Evolutionary conservation across 2,113 vertebrate genomes (phyloP).

Genomic region (Hirundichthys speculiger): DNA sequence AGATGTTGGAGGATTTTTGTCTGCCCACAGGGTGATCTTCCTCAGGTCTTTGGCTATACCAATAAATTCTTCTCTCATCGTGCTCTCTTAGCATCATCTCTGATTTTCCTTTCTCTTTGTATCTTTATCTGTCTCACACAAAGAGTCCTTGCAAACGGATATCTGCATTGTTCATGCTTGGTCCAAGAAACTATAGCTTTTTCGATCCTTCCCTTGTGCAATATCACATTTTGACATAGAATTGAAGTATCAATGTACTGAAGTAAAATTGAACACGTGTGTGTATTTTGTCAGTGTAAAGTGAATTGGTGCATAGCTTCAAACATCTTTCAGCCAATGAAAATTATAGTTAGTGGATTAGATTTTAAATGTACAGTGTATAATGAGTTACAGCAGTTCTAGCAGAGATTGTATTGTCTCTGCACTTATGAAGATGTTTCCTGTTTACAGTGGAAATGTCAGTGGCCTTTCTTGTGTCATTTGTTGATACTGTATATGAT

Average conservation of each 20-base stretch:
- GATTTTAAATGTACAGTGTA: neutral
- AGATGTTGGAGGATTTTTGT: constrained; percentile 37
- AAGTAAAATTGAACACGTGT: constrained; percentile 19
- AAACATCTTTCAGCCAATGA: neutral
- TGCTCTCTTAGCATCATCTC: constrained; percentile 23
- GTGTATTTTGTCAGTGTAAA: constrained; percentile 5
- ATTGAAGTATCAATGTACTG: constrained; percentile 16
- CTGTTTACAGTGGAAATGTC: neutral
- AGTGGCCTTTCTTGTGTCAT: neutral
- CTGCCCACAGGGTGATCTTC: constrained; percentile 18
- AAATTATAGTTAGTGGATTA: neutral
- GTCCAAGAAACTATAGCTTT: constrained; percentile 4
- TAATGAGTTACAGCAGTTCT: neutral
- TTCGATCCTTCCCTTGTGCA: constrained; percentile 23
- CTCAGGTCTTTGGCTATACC: constrained; percentile 26
- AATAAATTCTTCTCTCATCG: constrained; percentile 25
- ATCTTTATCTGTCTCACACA: constrained; percentile 27
- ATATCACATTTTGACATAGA: constrained; percentile 18
- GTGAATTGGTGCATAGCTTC: constrained; percentile 6
- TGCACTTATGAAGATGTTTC: neutral
- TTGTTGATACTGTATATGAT: neutral
- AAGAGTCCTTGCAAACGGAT: constrained; percentile 8
- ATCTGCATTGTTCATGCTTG: constrained; percentile 24
- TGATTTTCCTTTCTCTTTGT: constrained; percentile 25
- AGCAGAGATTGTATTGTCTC: neutral